Evolutionary conservation across 2,888 invertebrate species (phyloP), one percentile per base, ranked within the genome.

Genomic region (Metalampra italica): DNA sequence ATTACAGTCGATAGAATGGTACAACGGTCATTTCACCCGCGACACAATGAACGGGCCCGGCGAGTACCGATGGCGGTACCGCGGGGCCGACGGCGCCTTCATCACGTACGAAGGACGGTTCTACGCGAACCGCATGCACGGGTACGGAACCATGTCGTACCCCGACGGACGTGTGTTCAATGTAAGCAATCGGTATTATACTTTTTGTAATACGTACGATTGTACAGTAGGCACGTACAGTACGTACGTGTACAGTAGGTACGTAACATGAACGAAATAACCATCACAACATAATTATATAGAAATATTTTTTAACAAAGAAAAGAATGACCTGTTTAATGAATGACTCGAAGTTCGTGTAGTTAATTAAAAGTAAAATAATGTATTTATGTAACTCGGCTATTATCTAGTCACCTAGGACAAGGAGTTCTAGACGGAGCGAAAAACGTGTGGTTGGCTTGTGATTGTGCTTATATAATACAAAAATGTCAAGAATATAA

Each of bases 21-120:
- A 90, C 59, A 59, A 58, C 1, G 92, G 92, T 0, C 45, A 57
- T 0, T 79, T 90, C 36, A 41, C 86, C 0, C 69, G 76, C 0
- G 80, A 90, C 58, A 88, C 87, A 0, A 76, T 91, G 69, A 91
- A 92, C 54, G 90, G 90, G 0, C 45, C 58, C 0, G 91, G 91
- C 0, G 78, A 78, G 29, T 91, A 91, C 57, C 74, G 73, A 8
- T 82, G 84, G 78, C 66, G 75, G 1, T 68, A 72, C 54, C 53
- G 58, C 5, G 79, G 75, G 1, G 54, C 55, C 22, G 68, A 67
- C 0, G 75, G 76, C 11, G 52, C 57, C 0, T 70, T 63, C 41
- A 53, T 64, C 13, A 78, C 82, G 0, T 90, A 90, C 58, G 90
- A 91, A 53, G 91, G 91, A 0, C 51, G 75, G 43, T 90, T 91